Conservation (phyloP, 2,113 vertebrate species). For the Columba livia region DNA sequence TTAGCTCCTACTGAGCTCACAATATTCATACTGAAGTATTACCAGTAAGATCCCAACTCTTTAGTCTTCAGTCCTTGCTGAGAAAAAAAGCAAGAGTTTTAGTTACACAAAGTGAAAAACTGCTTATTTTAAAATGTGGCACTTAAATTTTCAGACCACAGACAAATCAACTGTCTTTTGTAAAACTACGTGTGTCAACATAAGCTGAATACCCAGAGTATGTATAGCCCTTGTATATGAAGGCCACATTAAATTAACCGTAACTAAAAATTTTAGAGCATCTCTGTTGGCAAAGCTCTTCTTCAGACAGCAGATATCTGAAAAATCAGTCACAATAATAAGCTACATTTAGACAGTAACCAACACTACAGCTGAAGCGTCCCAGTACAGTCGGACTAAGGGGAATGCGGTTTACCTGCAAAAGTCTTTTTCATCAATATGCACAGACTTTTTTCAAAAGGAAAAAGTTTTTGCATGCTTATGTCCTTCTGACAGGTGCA, state of each 20-base stretch:
- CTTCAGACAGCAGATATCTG: background rate
- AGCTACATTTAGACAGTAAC: background rate
- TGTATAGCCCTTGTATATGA: background rate
- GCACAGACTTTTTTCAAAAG: background rate
- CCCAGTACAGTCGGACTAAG: background rate
- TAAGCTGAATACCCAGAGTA: background rate
- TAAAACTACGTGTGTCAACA: background rate
- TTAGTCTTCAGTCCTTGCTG: background rate
- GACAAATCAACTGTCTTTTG: background rate
- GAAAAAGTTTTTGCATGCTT: background rate
- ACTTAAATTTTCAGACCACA: background rate
- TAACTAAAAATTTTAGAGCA: background rate
- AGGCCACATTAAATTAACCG: background rate
- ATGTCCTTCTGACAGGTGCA: background rate
- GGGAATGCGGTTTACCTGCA: background rate
- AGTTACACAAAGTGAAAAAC: background rate
- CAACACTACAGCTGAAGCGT: background rate
- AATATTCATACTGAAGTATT: background rate
- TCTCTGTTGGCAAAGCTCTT: slow-evolving; percentile 2
- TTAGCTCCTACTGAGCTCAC: background rate
- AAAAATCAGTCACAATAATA: background rate
- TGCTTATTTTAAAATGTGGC: background rate
- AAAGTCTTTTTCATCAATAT: background rate
- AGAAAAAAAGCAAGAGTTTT: background rate
- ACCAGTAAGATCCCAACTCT: background rate